These are phyloP conservation scores for Tetrax tetrax DNA, from an alignment of 2,113 vertebrate species.

Conservation along the genomic window DNA sequence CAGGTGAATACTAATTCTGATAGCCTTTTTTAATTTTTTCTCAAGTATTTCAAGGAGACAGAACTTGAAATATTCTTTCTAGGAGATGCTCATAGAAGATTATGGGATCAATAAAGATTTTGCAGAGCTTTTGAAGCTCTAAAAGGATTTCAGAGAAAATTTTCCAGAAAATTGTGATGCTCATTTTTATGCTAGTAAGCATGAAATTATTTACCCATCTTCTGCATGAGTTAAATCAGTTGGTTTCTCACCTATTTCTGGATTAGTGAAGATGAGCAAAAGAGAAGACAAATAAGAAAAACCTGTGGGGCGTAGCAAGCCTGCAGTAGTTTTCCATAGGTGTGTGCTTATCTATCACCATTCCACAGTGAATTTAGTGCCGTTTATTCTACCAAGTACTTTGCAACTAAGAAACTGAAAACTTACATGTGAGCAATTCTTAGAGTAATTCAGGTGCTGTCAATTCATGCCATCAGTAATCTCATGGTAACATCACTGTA, in stretches of 20 bases:
- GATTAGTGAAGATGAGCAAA: neutral
- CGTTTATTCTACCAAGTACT: neutral
- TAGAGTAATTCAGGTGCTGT: neutral
- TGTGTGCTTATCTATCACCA: neutral
- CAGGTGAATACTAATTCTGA: neutral
- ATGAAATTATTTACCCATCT: neutral
- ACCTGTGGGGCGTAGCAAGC: neutral
- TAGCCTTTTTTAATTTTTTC: neutral
- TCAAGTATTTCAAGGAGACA: neutral
- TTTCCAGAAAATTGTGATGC: neutral
- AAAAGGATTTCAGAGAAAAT: neutral
- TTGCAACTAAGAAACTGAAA: neutral
- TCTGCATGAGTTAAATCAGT: neutral
- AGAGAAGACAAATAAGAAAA: neutral
- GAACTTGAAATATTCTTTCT: neutral
- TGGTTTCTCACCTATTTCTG: neutral
- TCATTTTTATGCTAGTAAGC: neutral
- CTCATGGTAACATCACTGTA: neutral
- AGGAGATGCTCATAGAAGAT: neutral
- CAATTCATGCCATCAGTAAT: neutral
- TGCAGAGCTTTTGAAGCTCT: neutral
- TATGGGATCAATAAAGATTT: neutral
- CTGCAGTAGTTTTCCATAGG: neutral
- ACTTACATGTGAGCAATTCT: neutral
- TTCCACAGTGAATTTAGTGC: neutral